Percentiles rank a stretch among this genome's conserved stretches.
These are phyloP conservation scores for Amaurobius ferox DNA, from an alignment of 2,888 invertebrate genomes.

Conservation along the genomic window DNA sequence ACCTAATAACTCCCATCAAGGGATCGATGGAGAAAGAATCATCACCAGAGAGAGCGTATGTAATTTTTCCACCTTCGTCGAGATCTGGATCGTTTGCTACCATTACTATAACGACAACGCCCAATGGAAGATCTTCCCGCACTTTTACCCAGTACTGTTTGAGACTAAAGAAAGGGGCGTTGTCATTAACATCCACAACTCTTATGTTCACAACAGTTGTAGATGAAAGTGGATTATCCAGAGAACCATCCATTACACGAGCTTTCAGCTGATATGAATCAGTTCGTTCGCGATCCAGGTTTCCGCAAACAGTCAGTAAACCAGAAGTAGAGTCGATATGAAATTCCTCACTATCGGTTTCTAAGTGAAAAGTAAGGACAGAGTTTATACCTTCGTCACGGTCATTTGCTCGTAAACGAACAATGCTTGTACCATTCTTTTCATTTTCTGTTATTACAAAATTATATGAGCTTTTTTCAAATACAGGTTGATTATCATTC, in stretches of 20 bases:
- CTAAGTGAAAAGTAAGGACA: slow-evolving; percentile 84
- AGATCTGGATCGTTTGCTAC: slow-evolving; percentile 91
- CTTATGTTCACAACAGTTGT: slow-evolving; percentile 89
- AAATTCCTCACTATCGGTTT: slow-evolving; percentile 87
- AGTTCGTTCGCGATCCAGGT: slow-evolving; percentile 90
- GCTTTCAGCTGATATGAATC: slow-evolving; percentile 88
- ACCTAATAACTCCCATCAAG: slow-evolving; percentile 90
- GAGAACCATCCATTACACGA: slow-evolving; percentile 84
- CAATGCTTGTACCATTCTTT: slow-evolving; percentile 89
- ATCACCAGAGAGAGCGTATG: slow-evolving; percentile 84
- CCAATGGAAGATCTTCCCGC: slow-evolving; percentile 92
- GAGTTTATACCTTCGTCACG: slow-evolving; percentile 90
- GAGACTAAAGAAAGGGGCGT: slow-evolving; percentile 88
- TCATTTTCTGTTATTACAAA: slow-evolving; percentile 91
- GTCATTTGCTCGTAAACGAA: slow-evolving; percentile 89
- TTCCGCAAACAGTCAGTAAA: slow-evolving; percentile 85
- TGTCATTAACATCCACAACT: slow-evolving; percentile 94
- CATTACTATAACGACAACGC: slow-evolving; percentile 90
- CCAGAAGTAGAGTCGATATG: slow-evolving; percentile 87
- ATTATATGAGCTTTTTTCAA: slow-evolving; percentile 84
- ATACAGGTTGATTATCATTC: slow-evolving; percentile 93
- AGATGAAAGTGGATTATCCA: slow-evolving; percentile 83
- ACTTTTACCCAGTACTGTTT: slow-evolving; percentile 83
- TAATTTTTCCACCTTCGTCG: slow-evolving; percentile 87
- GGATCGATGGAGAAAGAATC: slow-evolving; percentile 88